These are phyloP conservation scores for Neolamprologus falcicula DNA, from an alignment of 2,113 vertebrate species.

Conservation along the genomic window DNA sequence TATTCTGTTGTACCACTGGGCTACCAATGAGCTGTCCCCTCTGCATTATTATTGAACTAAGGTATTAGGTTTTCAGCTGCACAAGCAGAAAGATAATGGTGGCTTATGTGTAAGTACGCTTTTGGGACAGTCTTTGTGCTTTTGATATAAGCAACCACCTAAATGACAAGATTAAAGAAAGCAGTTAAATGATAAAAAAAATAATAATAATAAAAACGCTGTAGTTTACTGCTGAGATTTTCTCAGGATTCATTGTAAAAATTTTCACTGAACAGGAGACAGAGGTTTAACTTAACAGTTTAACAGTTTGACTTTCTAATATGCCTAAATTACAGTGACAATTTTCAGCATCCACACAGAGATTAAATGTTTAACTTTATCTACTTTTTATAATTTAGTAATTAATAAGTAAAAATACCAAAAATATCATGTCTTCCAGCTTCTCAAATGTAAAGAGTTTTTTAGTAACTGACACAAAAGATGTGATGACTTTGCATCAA, in stretches of 20 bases:
- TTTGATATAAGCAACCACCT: constrained; percentile 67
- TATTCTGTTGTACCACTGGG: constrained; percentile 52
- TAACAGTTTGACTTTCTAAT: not conserved
- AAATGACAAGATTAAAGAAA: constrained; percentile 64
- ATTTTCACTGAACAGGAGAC: not conserved
- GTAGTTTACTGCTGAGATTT: constrained; percentile 14
- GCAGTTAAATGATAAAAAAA: constrained; percentile 34
- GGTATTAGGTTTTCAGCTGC: constrained; percentile 93
- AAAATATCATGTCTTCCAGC: not conserved
- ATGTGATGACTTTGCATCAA: not conserved
- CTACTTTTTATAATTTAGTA: not conserved
- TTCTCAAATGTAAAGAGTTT: not conserved
- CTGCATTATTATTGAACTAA: constrained; percentile 93
- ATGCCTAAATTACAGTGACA: not conserved
- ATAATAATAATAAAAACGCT: rapidly evolving
- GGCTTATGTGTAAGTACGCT: constrained; percentile 90
- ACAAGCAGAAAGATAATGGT: constrained; percentile 98
- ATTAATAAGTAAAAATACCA: not conserved
- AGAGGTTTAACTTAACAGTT: not conserved
- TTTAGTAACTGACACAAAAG: not conserved
- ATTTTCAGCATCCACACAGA: not conserved
- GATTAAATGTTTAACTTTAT: not conserved
- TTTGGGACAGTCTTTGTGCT: constrained; percentile 85
- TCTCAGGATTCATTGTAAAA: not conserved
- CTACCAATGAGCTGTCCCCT: constrained; percentile 69